A percentile compares a stretch with the other conserved stretches of the same genome.
Evolutionary conservation across 1,140 invertebrate genomes (phyloP).

Genomic region (Pseudomyrmex sp.): DNA sequence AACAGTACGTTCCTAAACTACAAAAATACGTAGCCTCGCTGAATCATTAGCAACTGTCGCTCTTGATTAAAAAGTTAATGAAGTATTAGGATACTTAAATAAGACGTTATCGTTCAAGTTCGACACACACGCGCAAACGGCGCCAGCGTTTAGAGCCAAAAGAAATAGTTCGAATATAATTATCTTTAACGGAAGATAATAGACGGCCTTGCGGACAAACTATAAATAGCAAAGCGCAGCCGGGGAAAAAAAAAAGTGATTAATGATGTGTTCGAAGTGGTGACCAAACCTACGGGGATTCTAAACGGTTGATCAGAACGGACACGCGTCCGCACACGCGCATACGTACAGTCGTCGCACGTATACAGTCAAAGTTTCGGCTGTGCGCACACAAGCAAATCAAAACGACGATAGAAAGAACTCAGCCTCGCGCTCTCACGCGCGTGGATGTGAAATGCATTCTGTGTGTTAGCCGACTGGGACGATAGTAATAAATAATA

Average conservation of each 20-base stretch:
- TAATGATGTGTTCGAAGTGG: conserved; percentile 77
- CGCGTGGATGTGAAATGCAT: conserved; percentile 47
- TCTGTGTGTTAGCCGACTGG: conserved; percentile 30
- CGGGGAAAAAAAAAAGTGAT: conserved; percentile 79
- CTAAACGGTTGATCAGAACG: conserved; percentile 58
- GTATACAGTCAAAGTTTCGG: background rate
- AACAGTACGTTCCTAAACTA: background rate
- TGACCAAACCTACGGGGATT: conserved; percentile 69
- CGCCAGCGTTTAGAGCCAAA: conserved; percentile 45
- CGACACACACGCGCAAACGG: conserved; percentile 10
- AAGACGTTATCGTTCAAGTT: conserved; percentile 39
- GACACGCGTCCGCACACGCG: conserved; percentile 57
- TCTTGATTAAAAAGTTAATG: background rate
- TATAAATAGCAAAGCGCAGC: conserved; percentile 77
- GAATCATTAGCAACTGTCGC: background rate
- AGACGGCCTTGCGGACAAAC: conserved; percentile 73
- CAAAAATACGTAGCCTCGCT: background rate
- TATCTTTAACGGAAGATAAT: conserved; percentile 79
- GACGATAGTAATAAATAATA: conserved; percentile 83
- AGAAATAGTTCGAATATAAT: conserved; percentile 71
- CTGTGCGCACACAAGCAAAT: conserved; percentile 6
- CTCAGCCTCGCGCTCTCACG: conserved; percentile 13
- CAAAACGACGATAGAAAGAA: conserved; percentile 55
- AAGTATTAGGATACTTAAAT: conserved; percentile 13
- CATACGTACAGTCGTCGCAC: conserved; percentile 31